Evolutionary conservation across 2,797 vertebrate genomes (phyloP), one percentile per base, ranked within the genome.

Genomic region (Acanthurus leucopareius): DNA sequence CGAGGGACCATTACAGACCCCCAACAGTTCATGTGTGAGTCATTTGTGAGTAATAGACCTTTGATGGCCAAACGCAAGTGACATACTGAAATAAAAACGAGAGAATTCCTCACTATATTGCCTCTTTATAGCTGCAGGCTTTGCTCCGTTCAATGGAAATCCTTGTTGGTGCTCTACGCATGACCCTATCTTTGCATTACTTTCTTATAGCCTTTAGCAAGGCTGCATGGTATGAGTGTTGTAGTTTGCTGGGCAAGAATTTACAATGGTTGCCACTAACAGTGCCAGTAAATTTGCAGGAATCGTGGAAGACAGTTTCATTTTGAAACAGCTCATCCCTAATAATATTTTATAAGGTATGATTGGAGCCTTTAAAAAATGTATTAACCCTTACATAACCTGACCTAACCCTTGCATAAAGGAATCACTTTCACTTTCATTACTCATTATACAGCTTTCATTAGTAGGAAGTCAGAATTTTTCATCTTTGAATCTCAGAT

Each of bases 1-100:
- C 35, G 52, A 48, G 51, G 65, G 53, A 70, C 70, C 72, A 15
- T 64, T 22, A 62, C 57, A 16, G 79, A 72, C 52, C 62, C 38
- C 28, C 38, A 71, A 68, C 68, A 80, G 75, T 17, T 86, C 47
- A 47, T 73, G 59, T 47, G 69, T 64, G 73, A 83, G 72, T 72
- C 49, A 75, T 73, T 63, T 71, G 52, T 51, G 60, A 80, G 56
- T 80, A 71, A 84, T 65, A 44, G 53, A 44, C 25, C 40, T 68
- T 57, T 75, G 32, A 56, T 48, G 66, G 58, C 28, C 68, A 57
- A 63, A 69, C 53, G 15, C 8, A 19, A 69, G 66, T 47, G 58
- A 47, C 58, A 60, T 14, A 49, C 22, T 53, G 16, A 68, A 69
- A 47, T 52, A 13, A 19, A 17, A 35, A 45, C 15, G 52, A 5